These are phyloP conservation scores for Cherax destructor DNA, from an alignment of 1,140 invertebrate species.

Conservation along the genomic window DNA sequence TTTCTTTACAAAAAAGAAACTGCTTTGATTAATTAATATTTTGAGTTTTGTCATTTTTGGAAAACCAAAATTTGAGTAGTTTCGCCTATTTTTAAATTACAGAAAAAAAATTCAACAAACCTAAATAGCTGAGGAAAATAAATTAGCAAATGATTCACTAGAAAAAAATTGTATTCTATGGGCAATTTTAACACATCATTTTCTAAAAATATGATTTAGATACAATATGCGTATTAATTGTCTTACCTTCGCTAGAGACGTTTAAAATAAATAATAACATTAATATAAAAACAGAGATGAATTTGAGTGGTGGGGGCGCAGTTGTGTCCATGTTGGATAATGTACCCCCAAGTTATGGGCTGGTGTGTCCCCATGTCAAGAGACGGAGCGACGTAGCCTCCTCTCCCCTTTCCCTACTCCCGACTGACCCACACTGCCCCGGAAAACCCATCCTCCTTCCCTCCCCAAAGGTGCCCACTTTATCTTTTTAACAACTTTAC, in stretches of 20 bases:
- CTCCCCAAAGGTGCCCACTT: not conserved
- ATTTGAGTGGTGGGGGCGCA: not conserved
- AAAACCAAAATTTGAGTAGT: too few relatives aligned
- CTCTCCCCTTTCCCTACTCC: not conserved
- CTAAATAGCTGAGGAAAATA: too few relatives aligned
- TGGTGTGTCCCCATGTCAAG: not conserved
- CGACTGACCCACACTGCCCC: not conserved
- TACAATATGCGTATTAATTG: not conserved
- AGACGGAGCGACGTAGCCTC: not conserved
- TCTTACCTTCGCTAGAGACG: not conserved
- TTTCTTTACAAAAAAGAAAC: too few relatives aligned
- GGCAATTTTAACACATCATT: too few relatives aligned
- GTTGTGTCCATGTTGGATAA: not conserved
- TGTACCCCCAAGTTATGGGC: not conserved
- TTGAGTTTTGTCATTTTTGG: too few relatives aligned
- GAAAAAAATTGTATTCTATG: too few relatives aligned
- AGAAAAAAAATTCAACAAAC: too few relatives aligned
- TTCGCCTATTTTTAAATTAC: too few relatives aligned
- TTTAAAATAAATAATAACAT: not conserved
- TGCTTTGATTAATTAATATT: too few relatives aligned
- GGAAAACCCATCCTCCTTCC: not conserved
- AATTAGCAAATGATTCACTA: too few relatives aligned
- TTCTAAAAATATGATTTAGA: too few relatives aligned
- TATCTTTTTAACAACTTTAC: not conserved
- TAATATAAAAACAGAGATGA: not conserved